Evolutionary conservation across 2,888 invertebrate species (phyloP), one percentile per base, ranked within the genome.

Genomic region (Eupeodes latifasciatus): DNA sequence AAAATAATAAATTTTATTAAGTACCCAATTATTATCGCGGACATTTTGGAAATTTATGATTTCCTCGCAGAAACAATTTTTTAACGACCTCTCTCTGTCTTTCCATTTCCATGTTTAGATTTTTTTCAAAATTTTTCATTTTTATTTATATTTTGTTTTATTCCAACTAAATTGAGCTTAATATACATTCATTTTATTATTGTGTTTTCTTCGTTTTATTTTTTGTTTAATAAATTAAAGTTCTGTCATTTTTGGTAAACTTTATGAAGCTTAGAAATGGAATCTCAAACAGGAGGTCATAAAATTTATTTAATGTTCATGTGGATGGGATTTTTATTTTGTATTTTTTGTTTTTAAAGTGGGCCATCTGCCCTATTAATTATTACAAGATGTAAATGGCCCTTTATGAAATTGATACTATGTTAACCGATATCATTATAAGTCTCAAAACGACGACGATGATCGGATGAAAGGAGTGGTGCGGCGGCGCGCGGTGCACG

Each of bases 1-100:
- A 88, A 88, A 85, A 88, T 88, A 88, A 88, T 88, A 88, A 88
- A 88, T 88, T 88, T 88, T 88, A 85, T 88, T 88, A 88, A 88
- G 88, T 88, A 88, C 78, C 88, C 88, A 88, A 88, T 88, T 88
- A 88, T 88, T 88, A 88, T 88, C 88, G 85, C 85, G 85, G 88
- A 88, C 88, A 88, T 88, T 88, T 78, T 62, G 85, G 77, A 85
- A 85, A 88, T 88, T 88, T 88, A 88, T 88, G 74, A 85, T 81
- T 88, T 88, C 88, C 88, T 81, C 81, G 72, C 84, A 78, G 85
- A 78, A 88, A 81, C 72, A 69, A 74, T 79, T 79, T 86, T 86
- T 86, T 83, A 84, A 72, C 72, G 84, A 84, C 74, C 75, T 66
- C 78, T 66, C 78, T 75, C 77, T 78, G 81, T 81, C 81, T 64